Percentiles rank a stretch among this genome's conserved stretches.
These are phyloP conservation scores for Caenorhabditis imperialis DNA, from an alignment of 2,888 invertebrate genomes.

Conservation along the genomic window DNA sequence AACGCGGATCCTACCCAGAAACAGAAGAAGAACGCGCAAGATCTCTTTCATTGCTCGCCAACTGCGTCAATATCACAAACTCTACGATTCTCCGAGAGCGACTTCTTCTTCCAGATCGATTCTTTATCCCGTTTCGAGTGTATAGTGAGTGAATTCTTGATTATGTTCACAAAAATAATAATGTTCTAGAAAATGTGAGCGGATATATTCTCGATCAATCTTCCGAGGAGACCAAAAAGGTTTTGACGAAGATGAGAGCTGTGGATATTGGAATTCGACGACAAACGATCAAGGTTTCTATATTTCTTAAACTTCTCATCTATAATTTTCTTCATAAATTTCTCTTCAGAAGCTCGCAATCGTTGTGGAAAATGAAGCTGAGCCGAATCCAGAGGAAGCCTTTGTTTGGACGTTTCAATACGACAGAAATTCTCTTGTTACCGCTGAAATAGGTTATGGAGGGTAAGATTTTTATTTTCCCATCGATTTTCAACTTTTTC, in stretches of 20 bases:
- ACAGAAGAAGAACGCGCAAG: background rate
- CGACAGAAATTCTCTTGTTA: background rate
- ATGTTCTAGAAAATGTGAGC: too few relatives aligned
- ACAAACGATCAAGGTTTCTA: constrained; percentile 9
- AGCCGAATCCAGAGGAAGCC: constrained; percentile 13
- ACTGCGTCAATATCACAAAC: constrained; percentile 29
- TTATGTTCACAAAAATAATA: too few relatives aligned
- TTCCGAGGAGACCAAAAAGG: background rate
- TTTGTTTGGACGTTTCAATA: constrained; percentile 43
- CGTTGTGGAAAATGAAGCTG: constrained; percentile 14
- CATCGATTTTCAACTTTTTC: background rate
- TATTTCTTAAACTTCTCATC: background rate
- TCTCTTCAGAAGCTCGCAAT: constrained; percentile 42
- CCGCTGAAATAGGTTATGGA: constrained; percentile 22
- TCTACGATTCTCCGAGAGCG: constrained; percentile 39
- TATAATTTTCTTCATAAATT: background rate
- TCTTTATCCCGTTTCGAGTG: constrained; percentile 21
- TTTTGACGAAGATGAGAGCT: constrained; percentile 3
- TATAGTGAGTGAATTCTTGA: too few relatives aligned
- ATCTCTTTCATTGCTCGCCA: constrained; percentile 16
- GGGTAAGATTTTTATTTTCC: constrained; percentile 7
- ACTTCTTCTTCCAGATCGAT: constrained; percentile 23
- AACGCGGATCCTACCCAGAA: background rate
- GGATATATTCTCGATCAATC: constrained; percentile 29
- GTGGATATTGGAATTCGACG: constrained; percentile 2